Evolutionary conservation across 1,140 invertebrate species (phyloP), one percentile per base, ranked within the genome.

Genomic region (Papilio helenus): DNA sequence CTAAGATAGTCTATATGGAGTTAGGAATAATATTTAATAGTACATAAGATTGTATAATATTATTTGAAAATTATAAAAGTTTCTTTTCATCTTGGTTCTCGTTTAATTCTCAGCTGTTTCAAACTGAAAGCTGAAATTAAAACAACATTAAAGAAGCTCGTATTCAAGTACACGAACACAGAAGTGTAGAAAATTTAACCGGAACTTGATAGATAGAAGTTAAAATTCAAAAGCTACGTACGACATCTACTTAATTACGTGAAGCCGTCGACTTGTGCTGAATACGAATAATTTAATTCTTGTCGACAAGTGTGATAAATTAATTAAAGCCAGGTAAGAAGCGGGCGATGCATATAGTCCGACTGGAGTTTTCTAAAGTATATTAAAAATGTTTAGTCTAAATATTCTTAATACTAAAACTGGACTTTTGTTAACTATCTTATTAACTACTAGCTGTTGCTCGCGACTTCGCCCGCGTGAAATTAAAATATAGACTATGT

Each of bases 211-310:
- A 74, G 72, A 23, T 46, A 74, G 4, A n/a, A 74, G 42, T 74
- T 74, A 23, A 74, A 74, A 74, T 74, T 74, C 72, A 74, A 26
- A 26, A 74, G 51, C 76, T 61, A 65, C 51, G 51, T 76, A 76
- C 51, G 76, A 77, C 76, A 61, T 65, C 76, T 16, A 77, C 42
- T 77, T 77, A 65, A 77, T 77, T 77, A 77, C 76, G 39, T 65
- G 55, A 39, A 34, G n/a, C 58, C 20, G 55, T 44, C 55, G 55
- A 77, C 55, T 77, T 77, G 76, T 44, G 34, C 76, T 76, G 49
- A 58, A 77, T 77, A 65, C 76, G 34, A 77, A 77, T 77, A 77
- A 65, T 77, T 77, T 65, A 77, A 77, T 77, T 61, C 58, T 61
- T 61, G 76, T 77, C 58, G 76, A 65, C 76, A 61, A 77, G 29